Base-by-base conservation (phyloP, 2,888 invertebrate genomes). In the Nineta flava region DNA sequence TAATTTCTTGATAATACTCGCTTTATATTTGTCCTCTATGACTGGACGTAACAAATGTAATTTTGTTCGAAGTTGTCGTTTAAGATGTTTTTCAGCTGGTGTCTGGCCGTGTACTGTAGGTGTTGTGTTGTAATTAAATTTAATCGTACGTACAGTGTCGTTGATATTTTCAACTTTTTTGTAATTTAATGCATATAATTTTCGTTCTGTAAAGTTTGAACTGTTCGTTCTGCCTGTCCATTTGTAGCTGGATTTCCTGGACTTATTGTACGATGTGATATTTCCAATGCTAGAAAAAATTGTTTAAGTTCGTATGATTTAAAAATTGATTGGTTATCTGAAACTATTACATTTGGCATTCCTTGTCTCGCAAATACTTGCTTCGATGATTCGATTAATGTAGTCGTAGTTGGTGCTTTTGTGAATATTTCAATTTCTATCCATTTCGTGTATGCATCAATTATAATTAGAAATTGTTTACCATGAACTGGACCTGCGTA, bases 261-360 rank as follows among this genome's bases (percentile, higher is more conserved):
- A 40, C 54, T 53, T 13, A 32, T 44, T 21, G 47, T 35, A 45
- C 49, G 52, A 21, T 55, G 49, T 38, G 17, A 31, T 13, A 55
- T 52, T 13, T 52, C 52, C 35, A 52, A 53, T 15, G 2, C 17
- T 45, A 46, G 47, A 13, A 53, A 19, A 38, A 55, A 55, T 13
- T 15, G 12, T 51, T 49, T 17, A 26, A 53, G 53, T 51, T 59
- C 55, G 16, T 52, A 46, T 19, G 57, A 58, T n/a, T 52, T 53
- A 51, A 59, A 59, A 19, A 52, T 49, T 2, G 54, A 51, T 13
- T 57, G 58, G 41, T 59, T 60, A 50, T 58, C 59, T 1, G 57
- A 57, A 12, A 59, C 56, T 2, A 60, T 44, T 3, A 26, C 40
- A 12, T 52, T 52, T 13, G 59, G 59, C 12, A 61, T 51, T 0